Percentiles rank a stretch among this genome's conserved stretches.
Evolutionary conservation across 2,888 invertebrate genomes (phyloP).

Genomic region (Eristalinus aeneus): DNA sequence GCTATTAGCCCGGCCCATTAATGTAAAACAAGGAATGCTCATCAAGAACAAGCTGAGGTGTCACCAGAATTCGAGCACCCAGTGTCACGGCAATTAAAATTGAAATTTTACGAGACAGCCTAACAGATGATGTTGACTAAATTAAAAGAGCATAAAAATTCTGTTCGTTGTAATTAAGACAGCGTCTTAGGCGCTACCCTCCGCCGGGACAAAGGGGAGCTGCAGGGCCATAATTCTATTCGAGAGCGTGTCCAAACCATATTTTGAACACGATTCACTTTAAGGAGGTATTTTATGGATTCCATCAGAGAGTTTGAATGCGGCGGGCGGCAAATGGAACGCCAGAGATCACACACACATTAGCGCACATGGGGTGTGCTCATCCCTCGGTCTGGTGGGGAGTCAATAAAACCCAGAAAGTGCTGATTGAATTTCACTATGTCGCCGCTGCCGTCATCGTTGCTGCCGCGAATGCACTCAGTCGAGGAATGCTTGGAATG

Average conservation of each 20-base stretch:
- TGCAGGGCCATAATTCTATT: constrained; percentile 20
- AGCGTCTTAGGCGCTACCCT: neutral
- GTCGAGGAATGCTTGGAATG: constrained; percentile 11
- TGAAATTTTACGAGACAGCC: constrained; percentile 1
- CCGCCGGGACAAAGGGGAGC: neutral
- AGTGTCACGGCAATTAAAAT: neutral
- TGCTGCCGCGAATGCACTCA: constrained; percentile 4
- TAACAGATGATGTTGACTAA: constrained; percentile 43
- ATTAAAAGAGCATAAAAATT: constrained; percentile 47
- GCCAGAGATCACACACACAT: constrained; percentile 10
- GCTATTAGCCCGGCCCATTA: neutral
- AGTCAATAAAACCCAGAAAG: neutral
- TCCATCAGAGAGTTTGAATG: neutral
- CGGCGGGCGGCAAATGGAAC: constrained; percentile 23
- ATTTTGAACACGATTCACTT: constrained; percentile 18
- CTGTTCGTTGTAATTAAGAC: constrained; percentile 14
- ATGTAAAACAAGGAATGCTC: neutral
- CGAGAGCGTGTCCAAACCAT: constrained; percentile 8
- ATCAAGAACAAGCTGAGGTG: neutral
- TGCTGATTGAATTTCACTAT: constrained; percentile 9
- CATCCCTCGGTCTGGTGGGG: neutral
- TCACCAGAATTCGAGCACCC: neutral
- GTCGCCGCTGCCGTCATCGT: neutral
- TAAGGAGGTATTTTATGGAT: neutral
- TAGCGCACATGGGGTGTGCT: neutral